Evolutionary conservation across 2,888 invertebrate genomes (phyloP).

Genomic region (Mythimna vitellina): DNA sequence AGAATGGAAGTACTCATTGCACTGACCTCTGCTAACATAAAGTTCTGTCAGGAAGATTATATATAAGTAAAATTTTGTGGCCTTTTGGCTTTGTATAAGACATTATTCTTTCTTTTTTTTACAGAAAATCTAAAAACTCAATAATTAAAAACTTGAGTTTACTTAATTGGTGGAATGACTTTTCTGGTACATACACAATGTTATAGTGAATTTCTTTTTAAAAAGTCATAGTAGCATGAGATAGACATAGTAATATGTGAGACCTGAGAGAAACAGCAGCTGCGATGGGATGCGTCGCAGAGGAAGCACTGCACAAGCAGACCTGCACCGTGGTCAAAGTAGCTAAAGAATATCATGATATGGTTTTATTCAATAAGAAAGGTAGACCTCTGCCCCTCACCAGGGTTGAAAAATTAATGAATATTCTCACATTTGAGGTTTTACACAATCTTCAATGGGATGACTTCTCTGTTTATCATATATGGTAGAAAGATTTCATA

Average conservation of each 20-base stretch:
- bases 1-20: not conserved
- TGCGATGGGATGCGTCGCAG: not conserved
- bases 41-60: too few species aligned
- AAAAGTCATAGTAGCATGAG: not conserved
- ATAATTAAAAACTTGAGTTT: not conserved
- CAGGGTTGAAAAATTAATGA: not conserved
- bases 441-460: not conserved
- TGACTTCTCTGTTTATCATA: not conserved
- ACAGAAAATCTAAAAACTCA: not conserved
- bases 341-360: not conserved
- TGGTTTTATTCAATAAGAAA: not conserved
- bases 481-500: not conserved
- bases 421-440: not conserved
- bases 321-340: not conserved
- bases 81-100: too few species aligned
- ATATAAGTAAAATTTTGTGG: too few species aligned
- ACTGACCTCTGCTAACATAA: too few species aligned
- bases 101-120: too few species aligned
- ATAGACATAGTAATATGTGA: not conserved
- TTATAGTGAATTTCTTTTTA: not conserved
- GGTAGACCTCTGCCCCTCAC: not conserved
- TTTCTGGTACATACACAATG: not conserved
- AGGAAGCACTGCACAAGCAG: not conserved
- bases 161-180: not conserved
- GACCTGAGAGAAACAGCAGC: not conserved